Evolutionary conservation across 2,113 vertebrate species (phyloP).

Genomic region (Lepus timidus): DNA sequence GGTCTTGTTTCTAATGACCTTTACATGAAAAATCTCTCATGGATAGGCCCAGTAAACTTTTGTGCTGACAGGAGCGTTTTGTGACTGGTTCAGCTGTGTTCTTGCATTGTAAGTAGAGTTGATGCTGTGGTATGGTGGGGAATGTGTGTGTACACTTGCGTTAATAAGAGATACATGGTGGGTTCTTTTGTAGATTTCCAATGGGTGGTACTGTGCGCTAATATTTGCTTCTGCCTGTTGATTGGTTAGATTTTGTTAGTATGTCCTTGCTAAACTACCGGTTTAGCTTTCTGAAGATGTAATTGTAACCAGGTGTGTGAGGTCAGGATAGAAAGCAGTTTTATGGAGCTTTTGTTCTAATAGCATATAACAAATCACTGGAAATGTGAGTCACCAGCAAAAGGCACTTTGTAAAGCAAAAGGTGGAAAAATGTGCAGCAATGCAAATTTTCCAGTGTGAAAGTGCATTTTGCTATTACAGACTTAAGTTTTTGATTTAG

Average conservation of each 20-base stretch:
- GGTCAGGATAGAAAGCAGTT: constrained; percentile 71
- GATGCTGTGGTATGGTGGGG: background rate
- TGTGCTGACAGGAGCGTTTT: constrained; percentile 4
- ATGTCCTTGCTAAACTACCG: constrained; percentile 78
- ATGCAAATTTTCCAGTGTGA: constrained; percentile 53
- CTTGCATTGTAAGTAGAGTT: background rate
- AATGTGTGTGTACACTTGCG: background rate
- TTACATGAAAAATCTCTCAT: background rate
- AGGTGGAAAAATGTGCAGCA: constrained; percentile 51
- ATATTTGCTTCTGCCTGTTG: constrained; percentile 25
- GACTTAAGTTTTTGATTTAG: constrained; percentile 75
- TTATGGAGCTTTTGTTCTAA: constrained; percentile 76
- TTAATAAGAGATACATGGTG: background rate
- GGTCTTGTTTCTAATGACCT: constrained; percentile 23
- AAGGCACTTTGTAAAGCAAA: constrained; percentile 74
- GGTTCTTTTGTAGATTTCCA: background rate
- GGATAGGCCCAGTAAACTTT: background rate
- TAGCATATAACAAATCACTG: constrained; percentile 68
- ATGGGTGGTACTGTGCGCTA: background rate
- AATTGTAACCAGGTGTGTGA: constrained; percentile 85
- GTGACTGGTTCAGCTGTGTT: too few relatives aligned
- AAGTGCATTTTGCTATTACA: constrained; percentile 47
- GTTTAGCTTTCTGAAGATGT: constrained; percentile 82
- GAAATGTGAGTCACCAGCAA: constrained; percentile 71
- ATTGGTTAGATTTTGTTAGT: constrained; percentile 70